Evolutionary conservation across 2,888 invertebrate genomes (phyloP), one percentile per base, ranked within the genome.

Genomic region (Rotaria macrura): DNA sequence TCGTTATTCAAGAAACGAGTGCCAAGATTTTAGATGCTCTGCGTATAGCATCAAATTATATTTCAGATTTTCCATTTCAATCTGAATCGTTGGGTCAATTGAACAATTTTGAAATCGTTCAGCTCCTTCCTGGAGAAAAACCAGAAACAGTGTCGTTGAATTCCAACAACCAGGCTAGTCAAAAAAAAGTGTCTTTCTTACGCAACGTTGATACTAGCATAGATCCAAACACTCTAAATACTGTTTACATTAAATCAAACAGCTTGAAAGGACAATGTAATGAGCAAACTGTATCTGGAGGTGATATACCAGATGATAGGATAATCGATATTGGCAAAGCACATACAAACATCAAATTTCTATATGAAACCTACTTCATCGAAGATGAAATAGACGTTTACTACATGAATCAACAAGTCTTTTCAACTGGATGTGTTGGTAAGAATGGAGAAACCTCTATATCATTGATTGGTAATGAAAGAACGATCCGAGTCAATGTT

Each of bases 111-210:
- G 5, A 14, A 34, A 20, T 20, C 20, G 17, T 34, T 14, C 7
- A 1, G 17, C 25, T 65, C 0, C 0, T 65, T 34, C 34, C 65
- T 6, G 65, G 65, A 6, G 34, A 65, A 34, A 20, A 65, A 34
- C 6, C 34, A 10, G 10, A 14, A 10, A 49, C 29, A 10, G n/a
- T 29, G 0, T 2, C 29, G 0, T 29, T 57, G 7, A 29, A 57
- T 57, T 14, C 29, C 4, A 57, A 10, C n/a, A 57, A 57, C 29
- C 57, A 7, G 9, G 29, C 29, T 4, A 29, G 14, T 29, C 12
- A 0, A 7, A 2, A 0, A 29, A 2, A 10, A 14, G 5, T 10
- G n/a, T 14, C n/a, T 2, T 29, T n/a, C 2, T 3, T 57, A 12
- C 2, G 10, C 7, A n/a, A n/a, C 4, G 10, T 14, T 57, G 14